These are phyloP conservation scores for Xiphophorus couchianus DNA, from an alignment of 2,113 vertebrate species.

Conservation along the genomic window DNA sequence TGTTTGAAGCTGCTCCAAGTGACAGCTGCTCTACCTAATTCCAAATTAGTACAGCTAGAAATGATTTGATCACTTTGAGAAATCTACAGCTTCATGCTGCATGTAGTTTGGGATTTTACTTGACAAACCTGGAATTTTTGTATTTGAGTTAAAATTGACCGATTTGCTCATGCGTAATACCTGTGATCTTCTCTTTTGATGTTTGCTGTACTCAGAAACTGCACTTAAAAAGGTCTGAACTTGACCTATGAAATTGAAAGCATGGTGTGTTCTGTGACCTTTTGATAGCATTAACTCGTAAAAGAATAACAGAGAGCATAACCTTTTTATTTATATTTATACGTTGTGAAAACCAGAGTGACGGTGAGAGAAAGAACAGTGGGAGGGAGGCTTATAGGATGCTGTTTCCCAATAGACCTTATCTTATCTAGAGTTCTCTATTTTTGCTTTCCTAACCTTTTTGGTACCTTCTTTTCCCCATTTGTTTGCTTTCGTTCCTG, in stretches of 20 bases:
- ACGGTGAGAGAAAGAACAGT: not conserved
- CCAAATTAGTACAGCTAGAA: too few relatives aligned
- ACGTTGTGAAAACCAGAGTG: conserved; percentile 5
- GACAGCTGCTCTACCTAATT: too few relatives aligned
- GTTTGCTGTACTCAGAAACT: not conserved
- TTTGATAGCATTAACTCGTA: not conserved
- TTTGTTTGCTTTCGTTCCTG: conserved; percentile 54
- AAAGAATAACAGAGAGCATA: conserved; percentile 7
- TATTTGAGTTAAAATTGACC: not conserved
- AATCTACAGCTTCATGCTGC: not conserved
- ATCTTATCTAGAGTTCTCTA: conserved; percentile 44
- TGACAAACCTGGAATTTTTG: not conserved
- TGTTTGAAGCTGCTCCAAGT: too few relatives aligned
- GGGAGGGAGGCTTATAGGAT: conserved; percentile 27
- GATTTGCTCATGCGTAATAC: not conserved
- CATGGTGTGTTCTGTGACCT: not conserved
- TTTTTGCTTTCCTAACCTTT: conserved; percentile 50
- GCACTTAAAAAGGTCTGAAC: not conserved
- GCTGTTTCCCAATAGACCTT: conserved; percentile 24
- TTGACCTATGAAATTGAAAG: not conserved
- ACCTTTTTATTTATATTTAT: conserved; percentile 23
- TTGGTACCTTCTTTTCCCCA: conserved; percentile 23
- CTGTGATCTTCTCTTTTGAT: not conserved
- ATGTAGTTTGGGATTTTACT: not conserved
- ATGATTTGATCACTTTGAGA: not conserved